phyloP scores from a whole-genome alignment of 2,113 vertebrate species.

The Merops nubicus region DNA sequence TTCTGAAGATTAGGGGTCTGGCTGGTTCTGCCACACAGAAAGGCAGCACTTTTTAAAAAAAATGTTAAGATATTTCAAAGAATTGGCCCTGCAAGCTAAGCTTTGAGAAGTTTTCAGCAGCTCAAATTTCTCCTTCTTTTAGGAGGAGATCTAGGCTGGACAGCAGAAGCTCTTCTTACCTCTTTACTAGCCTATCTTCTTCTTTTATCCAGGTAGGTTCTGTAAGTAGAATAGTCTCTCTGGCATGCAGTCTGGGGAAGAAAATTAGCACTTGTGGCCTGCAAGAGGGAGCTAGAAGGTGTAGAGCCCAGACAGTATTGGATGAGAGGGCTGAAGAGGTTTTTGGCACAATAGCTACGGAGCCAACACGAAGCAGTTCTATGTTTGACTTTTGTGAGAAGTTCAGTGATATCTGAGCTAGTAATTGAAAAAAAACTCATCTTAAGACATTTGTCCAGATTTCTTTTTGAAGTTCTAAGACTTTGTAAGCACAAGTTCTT shows the following conservation, averaged over 20 bases:
- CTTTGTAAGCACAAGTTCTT: neutral
- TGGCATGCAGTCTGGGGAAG: neutral
- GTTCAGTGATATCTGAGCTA: neutral
- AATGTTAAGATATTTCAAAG: neutral
- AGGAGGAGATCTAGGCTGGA: neutral
- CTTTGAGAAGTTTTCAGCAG: neutral
- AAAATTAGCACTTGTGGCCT: too few species aligned
- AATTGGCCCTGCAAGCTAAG: neutral
- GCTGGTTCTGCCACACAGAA: neutral
- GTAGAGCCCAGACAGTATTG: neutral
- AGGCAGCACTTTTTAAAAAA: neutral
- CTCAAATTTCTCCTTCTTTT: neutral
- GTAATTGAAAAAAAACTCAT: neutral
- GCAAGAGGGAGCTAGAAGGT: neutral
- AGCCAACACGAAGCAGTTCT: neutral
- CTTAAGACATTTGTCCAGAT: too few species aligned
- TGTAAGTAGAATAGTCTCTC: neutral
- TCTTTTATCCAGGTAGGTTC: neutral
- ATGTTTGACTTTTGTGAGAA: neutral
- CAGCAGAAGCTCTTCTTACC: neutral
- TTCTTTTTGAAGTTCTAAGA: neutral
- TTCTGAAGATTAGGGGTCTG: accelerated
- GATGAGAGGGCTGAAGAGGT: neutral
- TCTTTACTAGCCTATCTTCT: neutral
- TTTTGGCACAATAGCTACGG: neutral